phyloP scores from a whole-genome alignment of 2,888 invertebrate species.

The Dascillus cervinus region DNA sequence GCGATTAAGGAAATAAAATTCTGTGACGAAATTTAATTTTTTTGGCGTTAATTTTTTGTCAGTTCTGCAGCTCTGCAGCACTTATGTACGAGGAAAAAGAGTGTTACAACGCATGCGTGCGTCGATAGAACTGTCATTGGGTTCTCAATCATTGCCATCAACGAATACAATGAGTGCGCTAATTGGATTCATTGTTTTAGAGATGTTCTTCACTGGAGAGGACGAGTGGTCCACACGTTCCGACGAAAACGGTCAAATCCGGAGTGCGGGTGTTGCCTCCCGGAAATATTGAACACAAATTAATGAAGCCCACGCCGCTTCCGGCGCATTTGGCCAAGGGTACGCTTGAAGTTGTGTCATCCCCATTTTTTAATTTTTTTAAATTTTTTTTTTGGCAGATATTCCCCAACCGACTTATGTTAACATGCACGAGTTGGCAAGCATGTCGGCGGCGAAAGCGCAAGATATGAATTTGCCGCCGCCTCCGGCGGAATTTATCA shows the following conservation, averaged over 20 bases:
- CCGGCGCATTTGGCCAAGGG: constrained; percentile 74
- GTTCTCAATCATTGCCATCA: too few species aligned
- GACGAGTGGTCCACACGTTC: constrained; percentile 51
- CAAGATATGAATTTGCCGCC: constrained; percentile 55
- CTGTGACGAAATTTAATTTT: too few species aligned
- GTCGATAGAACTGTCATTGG: too few species aligned
- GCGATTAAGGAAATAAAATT: too few species aligned
- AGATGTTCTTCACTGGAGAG: constrained; percentile 83
- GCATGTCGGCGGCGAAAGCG: constrained; percentile 69
- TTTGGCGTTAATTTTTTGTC: too few species aligned
- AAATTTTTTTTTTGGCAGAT: constrained; percentile 32
- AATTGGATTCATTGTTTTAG: too few species aligned
- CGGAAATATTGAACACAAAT: constrained; percentile 48
- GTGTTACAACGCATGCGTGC: too few species aligned
- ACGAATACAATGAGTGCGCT: too few species aligned
- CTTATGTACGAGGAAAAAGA: too few species aligned
- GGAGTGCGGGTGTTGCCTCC: constrained; percentile 40
- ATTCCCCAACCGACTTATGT: constrained; percentile 77
- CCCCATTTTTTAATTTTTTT: neutral
- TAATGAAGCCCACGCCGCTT: constrained; percentile 57
- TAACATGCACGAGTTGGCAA: constrained; percentile 85
- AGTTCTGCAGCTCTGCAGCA: too few species aligned
- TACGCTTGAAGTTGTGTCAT: constrained; percentile 26
- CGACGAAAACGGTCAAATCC: constrained; percentile 46
- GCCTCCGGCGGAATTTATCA: constrained; percentile 45